Evolutionary conservation across 1,140 invertebrate species (phyloP), one percentile per base, ranked within the genome.

Genomic region (Microplitis mediator): DNA sequence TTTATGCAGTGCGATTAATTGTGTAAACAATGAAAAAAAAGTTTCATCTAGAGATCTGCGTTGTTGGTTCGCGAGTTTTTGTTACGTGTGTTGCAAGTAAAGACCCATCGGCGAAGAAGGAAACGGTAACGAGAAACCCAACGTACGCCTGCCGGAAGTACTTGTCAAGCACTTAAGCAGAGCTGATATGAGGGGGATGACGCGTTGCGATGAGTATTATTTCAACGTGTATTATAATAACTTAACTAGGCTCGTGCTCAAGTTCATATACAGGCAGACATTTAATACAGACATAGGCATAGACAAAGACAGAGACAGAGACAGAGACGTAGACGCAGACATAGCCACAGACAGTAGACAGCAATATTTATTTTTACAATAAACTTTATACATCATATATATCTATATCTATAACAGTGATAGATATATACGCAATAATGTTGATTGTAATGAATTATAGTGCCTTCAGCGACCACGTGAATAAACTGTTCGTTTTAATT

Each of bases 161-260:
- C 72, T 77, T 71, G 76, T 75, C 76, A 69, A 72, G 71, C 76
- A 77, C 76, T 77, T 74, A 74, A 76, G 72, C 66, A 74, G 72
- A 54, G 65, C 56, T 66, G 61, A 45, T 45, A 45, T 3, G 35
- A 71, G 58, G 64, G 74, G 62, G 72, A 73, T 45, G 6, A 45
- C 39, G 39, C 39, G 39, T 11, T 45, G 71, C 58, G 71, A 75
- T 69, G 66, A 65, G 74, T 70, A 72, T 72, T 72, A 75, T 75
- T 75, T 75, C 70, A 51, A 60, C 65, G 69, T 71, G 34, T 56
- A 74, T 31, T 11, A 0, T 56, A 14, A 23, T 23, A 23, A 56
- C 52, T 16, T 56, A 56, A 56, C n/a, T 56, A 45, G 39, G 39
- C 58, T 68, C 65, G 56, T 68, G 51, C 45, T 63, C 5, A 45